Conservation (phyloP, 2,797 vertebrate genomes). For the Chloroceryle amazona region DNA sequence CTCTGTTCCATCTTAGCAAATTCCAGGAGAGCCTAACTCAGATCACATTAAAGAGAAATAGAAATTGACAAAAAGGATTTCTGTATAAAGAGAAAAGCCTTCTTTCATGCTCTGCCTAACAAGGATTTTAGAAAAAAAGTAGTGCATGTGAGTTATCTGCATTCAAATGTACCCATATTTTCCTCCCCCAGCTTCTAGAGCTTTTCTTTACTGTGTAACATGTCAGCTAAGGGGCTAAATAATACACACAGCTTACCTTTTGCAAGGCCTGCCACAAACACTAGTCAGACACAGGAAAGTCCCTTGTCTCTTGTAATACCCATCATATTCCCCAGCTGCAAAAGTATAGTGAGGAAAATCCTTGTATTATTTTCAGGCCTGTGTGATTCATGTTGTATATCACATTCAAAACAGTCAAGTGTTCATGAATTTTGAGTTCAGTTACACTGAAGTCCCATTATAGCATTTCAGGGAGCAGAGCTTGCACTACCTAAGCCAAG, state of each 20-base stretch:
- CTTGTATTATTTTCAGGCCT: not conserved
- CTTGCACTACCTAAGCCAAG: not conserved
- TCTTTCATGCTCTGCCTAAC: not conserved
- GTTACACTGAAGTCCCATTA: not conserved
- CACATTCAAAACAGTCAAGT: not conserved
- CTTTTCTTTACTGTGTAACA: not conserved
- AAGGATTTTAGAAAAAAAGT: not conserved
- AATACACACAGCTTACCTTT: not conserved
- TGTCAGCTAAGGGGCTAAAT: not conserved
- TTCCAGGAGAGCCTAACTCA: not conserved
- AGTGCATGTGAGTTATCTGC: not conserved
- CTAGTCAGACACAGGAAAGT: not conserved
- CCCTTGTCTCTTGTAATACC: not conserved
- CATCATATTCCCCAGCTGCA: not conserved
- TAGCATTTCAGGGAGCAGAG: not conserved
- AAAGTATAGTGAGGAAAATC: not conserved
- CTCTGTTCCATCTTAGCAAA: not conserved
- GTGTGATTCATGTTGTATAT: not conserved
- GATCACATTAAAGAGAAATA: not conserved
- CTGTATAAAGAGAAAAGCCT: not conserved
- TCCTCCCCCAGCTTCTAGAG: not conserved
- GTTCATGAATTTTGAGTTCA: not conserved
- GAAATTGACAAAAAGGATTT: not conserved
- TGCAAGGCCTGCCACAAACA: not conserved
- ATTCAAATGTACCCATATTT: not conserved